phyloP scores from a whole-genome alignment of 64 coral and sea anemone genomes.

The Dendrophyllia cribrosa region DNA sequence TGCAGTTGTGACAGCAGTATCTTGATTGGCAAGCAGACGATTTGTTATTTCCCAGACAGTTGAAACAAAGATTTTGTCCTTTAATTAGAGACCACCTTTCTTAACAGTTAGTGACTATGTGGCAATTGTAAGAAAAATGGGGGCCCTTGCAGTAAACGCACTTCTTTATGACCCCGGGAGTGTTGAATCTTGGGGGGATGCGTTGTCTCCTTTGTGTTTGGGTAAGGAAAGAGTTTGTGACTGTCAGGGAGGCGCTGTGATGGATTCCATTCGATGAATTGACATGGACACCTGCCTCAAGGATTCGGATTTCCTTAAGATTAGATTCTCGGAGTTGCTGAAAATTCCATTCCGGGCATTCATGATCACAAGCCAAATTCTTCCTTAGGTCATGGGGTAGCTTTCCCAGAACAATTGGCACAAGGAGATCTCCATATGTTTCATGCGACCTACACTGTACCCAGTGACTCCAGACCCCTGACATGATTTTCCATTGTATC shows the following conservation, averaged over 20 bases:
- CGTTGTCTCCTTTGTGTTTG: too few species aligned
- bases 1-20: slow-evolving; percentile 1
- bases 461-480: slow-evolving; percentile 42
- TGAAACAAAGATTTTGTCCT: slow-evolving; percentile 42
- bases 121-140: slow-evolving; percentile 4
- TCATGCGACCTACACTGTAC: slow-evolving; percentile 70
- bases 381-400: slow-evolving; percentile 50
- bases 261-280: too few species aligned
- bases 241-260: too few species aligned
- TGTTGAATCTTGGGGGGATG: too few species aligned
- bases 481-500: slow-evolving; percentile 67
- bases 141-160: slow-evolving; percentile 21
- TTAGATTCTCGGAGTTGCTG: slow-evolving; percentile 17
- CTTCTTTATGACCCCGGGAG: slow-evolving; percentile 15
- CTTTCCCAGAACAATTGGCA: slow-evolving; percentile 64
- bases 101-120: too few species aligned
- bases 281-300: slow-evolving; percentile 56
- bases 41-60: slow-evolving; percentile 50
- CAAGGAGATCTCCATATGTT: slow-evolving; percentile 54
- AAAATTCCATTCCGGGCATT: slow-evolving; percentile 48
- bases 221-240: too few species aligned
- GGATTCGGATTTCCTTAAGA: slow-evolving; percentile 43
- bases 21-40: slow-evolving; percentile 28
- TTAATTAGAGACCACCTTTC: slow-evolving; percentile 38
- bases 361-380: slow-evolving; percentile 65